These are phyloP conservation scores for Atherix ibis DNA, from an alignment of 2,888 invertebrate genomes.

Conservation along the genomic window DNA sequence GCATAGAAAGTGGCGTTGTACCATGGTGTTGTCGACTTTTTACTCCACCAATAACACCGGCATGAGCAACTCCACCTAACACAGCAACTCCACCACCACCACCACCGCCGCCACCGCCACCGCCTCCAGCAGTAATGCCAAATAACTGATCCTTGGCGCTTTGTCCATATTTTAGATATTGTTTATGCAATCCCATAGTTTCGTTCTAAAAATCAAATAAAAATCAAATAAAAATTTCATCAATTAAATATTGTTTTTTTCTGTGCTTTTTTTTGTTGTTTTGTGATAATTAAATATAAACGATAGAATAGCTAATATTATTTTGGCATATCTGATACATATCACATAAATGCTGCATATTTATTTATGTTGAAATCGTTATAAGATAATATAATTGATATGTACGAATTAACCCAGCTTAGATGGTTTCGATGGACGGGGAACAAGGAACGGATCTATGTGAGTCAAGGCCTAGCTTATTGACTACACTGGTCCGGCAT, in stretches of 20 bases:
- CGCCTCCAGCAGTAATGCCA: constrained; percentile 35
- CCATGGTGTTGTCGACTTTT: constrained; percentile 33
- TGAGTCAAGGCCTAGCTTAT: too few species aligned
- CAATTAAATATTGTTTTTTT: background rate
- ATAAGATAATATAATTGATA: too few species aligned
- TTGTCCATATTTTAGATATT: constrained; percentile 61
- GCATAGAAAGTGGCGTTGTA: constrained; percentile 54
- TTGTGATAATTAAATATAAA: too few species aligned
- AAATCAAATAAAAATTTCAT: constrained; percentile 5
- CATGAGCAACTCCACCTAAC: constrained; percentile 43
- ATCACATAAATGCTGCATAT: too few species aligned
- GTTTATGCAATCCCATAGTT: constrained; percentile 55
- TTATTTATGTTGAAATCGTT: too few species aligned
- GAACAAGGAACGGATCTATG: too few species aligned
- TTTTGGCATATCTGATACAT: too few species aligned
- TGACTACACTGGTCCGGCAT: too few species aligned
- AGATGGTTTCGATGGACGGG: too few species aligned
- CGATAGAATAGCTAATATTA: too few species aligned
- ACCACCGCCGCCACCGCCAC: constrained; percentile 11
- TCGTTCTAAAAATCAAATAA: constrained; percentile 19
- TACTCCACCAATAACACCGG: constrained; percentile 16
- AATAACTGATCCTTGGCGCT: constrained; percentile 55
- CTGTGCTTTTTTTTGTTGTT: background rate
- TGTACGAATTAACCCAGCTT: too few species aligned
- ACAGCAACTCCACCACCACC: constrained; percentile 8